Evolutionary conservation across 2,888 invertebrate genomes (phyloP).

Genomic region (Drosophila mercatorum): DNA sequence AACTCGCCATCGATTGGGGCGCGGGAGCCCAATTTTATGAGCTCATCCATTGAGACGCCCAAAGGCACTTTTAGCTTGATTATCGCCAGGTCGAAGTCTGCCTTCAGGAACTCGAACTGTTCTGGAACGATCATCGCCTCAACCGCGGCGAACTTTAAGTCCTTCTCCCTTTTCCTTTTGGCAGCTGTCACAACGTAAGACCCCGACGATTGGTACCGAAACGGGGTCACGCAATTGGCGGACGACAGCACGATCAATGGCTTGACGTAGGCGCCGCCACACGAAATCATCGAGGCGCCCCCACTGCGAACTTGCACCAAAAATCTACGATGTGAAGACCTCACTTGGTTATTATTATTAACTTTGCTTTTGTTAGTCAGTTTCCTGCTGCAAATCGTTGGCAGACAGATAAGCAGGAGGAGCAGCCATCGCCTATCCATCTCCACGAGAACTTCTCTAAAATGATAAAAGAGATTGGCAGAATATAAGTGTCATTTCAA

Average conservation of each 20-base stretch:
- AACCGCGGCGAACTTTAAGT: constrained; percentile 3
- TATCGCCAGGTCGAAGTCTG: constrained; percentile 47
- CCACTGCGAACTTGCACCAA: constrained; percentile 30
- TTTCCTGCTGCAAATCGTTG: background rate
- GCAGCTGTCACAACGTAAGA: constrained; percentile 31
- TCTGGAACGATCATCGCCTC: constrained; percentile 39
- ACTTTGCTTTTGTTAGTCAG: constrained; percentile 3
- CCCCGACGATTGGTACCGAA: constrained; percentile 8
- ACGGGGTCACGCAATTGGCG: constrained; percentile 52
- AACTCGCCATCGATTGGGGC: accelerated
- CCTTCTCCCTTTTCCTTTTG: background rate
- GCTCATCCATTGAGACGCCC: constrained; percentile 42
- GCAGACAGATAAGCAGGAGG: background rate
- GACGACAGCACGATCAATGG: constrained; percentile 47
- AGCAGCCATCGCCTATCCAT: background rate
- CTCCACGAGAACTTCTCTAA: background rate
- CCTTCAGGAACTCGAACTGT: background rate
- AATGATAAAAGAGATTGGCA: too few relatives aligned
- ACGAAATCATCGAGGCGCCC: constrained; percentile 13
- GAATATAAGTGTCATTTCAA: too few relatives aligned
- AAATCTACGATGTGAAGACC: constrained; percentile 8
- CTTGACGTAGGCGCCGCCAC: constrained; percentile 44
- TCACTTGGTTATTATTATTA: too few relatives aligned
- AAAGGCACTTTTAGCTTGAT: constrained; percentile 39
- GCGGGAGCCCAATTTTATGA: constrained; percentile 11